A percentile compares a stretch with the other conserved stretches of the same genome.
Evolutionary conservation across 2,113 vertebrate genomes (phyloP).

Genomic region (Nothobranchius kuhntae): DNA sequence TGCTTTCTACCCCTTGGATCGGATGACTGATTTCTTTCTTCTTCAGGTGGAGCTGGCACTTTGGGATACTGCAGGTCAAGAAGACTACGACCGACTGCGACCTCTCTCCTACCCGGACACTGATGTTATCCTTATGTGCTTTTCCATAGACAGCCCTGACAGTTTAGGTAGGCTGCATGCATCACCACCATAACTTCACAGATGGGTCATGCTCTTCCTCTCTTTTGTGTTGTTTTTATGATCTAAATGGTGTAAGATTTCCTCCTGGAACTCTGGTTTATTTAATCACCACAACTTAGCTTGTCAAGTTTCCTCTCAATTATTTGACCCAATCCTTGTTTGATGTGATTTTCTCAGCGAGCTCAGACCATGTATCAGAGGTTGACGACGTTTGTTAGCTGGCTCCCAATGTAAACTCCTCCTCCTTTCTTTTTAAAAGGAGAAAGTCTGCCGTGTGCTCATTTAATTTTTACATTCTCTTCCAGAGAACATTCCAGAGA

Average conservation of each 20-base stretch:
- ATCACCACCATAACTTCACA: no score
- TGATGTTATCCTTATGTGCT: slow-evolving; percentile 98
- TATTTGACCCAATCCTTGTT: no score
- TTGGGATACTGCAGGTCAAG: slow-evolving; percentile 98
- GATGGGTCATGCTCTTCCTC: no score
- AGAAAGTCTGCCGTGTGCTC: neutral
- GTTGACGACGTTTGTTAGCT: slow-evolving; percentile 25
- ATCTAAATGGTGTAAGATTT: no score
- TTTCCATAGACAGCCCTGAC: slow-evolving; percentile 97
- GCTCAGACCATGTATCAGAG: slow-evolving; percentile 3
- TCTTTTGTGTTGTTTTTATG: no score
- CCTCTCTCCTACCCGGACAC: slow-evolving; percentile 97
- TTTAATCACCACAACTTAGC: no score
- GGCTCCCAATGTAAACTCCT: slow-evolving; percentile 25
- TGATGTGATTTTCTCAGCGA: no score
- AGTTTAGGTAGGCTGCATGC: slow-evolving; percentile 85
- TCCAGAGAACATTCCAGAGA: slow-evolving; percentile 97
- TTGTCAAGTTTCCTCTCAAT: no score
- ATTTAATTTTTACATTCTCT: neutral
- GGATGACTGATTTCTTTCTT: neutral
- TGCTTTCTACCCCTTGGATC: neutral
- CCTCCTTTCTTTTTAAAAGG: slow-evolving; percentile 19
- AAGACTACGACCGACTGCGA: slow-evolving; percentile 94
- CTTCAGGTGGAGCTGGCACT: slow-evolving; percentile 93
- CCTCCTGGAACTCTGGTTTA: no score